Base-by-base conservation (phyloP, 2,113 vertebrate species). In the Chauna torquata region DNA sequence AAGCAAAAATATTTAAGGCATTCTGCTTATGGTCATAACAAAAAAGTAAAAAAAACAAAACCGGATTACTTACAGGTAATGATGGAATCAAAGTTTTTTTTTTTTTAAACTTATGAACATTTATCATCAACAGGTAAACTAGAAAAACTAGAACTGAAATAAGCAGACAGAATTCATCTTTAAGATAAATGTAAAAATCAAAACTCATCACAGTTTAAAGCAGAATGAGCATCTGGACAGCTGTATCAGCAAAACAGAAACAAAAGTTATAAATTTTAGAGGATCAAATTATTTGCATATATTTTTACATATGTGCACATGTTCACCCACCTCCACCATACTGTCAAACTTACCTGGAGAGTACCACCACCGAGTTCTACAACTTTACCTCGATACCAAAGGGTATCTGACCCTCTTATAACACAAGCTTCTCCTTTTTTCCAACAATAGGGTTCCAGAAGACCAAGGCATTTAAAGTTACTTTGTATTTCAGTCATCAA, bases 351-450 rank as follows among this genome's bases (percentile, higher is more conserved):
- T 86, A 99, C 99, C 98, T 96, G 98, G 24, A 99, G 92, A 15
- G 97, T 95, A 78, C 97, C 97, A 28, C 97, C 96, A 8, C 97
- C 96, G 36, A 98, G 94, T 88, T 99, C 98, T 82, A 99, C 79
- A 83, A 99, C 96, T 95, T 98, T 98, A 55, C 98, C 99, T 77
- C 99, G 96, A 92, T 99, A 99, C 99, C 99, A 99, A 90, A 98
- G 20, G 81, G 99, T 99, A 93, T 99, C 99, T 3, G 99, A 97
- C 57, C 99, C 99, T 95, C 98, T 99, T 72, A 99, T 97, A 59
- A 98, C 98, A 95, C 99, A 99, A 52, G 99, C 98, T 84, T 98
- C 97, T 78, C 99, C 99, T 4, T 96, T 98, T 61, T 98, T 99
- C 99, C 99, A 99, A 82, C 96, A 98, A 96, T 99, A 99, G n/a